Conservation (phyloP, 92 coral and sea anemone species). For the Zoanthus solanderi region DNA sequence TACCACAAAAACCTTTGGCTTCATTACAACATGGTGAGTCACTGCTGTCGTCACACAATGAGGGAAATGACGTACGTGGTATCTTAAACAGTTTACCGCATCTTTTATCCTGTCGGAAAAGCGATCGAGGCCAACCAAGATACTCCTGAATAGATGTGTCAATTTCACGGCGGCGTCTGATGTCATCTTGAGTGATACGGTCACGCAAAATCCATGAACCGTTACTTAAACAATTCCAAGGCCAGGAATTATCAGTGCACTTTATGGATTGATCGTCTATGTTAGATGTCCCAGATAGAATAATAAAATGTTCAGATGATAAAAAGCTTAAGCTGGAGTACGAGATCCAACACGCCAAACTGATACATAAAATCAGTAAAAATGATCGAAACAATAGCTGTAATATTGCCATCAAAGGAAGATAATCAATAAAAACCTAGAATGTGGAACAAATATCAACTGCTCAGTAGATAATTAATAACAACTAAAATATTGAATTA, state of each 20-base stretch:
- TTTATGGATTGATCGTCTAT: background rate
- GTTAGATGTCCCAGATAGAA: background rate
- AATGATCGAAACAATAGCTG: background rate
- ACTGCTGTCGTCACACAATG: conserved; percentile 69
- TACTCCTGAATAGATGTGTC: conserved; percentile 62
- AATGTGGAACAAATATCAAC: background rate
- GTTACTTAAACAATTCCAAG: conserved; percentile 54
- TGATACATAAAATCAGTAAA: background rate
- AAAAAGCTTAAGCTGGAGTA: background rate
- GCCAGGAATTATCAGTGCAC: conserved; percentile 5
- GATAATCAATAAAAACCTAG: background rate
- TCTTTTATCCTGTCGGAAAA: conserved; percentile 62
- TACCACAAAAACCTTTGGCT: conserved; percentile 65
- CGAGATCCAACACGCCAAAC: background rate
- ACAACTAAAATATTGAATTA: no score
- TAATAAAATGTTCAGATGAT: background rate
- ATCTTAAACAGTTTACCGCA: conserved; percentile 57
- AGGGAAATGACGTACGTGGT: conserved; percentile 3
- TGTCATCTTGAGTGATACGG: conserved; percentile 46
- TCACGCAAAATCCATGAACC: conserved; percentile 67
- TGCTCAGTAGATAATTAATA: no score
- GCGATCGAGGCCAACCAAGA: conserved; percentile 63
- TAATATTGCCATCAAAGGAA: background rate
- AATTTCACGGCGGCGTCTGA: conserved; percentile 47
- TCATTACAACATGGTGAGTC: conserved; percentile 78